Percentiles rank a stretch among this genome's conserved stretches.
Conservation (phyloP, 2,113 vertebrate genomes). For the Zosterops borbonicus region DNA sequence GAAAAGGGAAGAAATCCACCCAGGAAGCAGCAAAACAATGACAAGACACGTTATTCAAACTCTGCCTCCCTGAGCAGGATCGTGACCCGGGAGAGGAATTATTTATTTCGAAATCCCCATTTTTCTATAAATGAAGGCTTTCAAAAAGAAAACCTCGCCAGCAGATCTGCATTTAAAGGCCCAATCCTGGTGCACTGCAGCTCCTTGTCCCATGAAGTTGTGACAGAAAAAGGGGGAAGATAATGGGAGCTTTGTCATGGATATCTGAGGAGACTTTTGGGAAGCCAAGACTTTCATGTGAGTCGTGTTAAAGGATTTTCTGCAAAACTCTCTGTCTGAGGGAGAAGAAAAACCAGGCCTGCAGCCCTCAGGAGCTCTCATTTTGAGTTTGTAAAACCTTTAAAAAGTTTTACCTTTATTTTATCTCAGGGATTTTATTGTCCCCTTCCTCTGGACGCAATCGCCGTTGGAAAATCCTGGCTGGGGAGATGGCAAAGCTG, state of each 20-base stretch:
- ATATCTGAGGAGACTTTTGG: constrained; percentile 34
- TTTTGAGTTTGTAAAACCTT: constrained; percentile 22
- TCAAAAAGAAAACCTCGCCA: background rate
- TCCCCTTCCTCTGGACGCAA: background rate
- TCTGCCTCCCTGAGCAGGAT: background rate
- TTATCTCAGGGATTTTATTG: background rate
- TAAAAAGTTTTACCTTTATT: constrained; percentile 17
- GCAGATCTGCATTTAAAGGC: constrained; percentile 5
- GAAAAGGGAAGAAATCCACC: background rate
- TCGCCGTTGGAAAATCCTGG: background rate
- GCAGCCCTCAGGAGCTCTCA: background rate
- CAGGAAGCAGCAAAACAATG: background rate
- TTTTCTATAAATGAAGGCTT: background rate
- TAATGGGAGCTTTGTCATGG: constrained; percentile 20
- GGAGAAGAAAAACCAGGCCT: background rate
- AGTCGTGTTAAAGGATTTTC: constrained; percentile 6
- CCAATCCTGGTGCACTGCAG: background rate
- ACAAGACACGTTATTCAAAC: too few relatives aligned
- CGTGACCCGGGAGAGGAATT: background rate
- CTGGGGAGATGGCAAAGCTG: background rate
- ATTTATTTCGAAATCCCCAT: background rate
- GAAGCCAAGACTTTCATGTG: constrained; percentile 17
- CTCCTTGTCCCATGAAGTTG: background rate
- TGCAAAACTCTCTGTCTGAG: background rate
- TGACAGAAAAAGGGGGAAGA: background rate